Conservation (phyloP, 2,113 vertebrate genomes). For the Oceanodroma tethys region DNA sequence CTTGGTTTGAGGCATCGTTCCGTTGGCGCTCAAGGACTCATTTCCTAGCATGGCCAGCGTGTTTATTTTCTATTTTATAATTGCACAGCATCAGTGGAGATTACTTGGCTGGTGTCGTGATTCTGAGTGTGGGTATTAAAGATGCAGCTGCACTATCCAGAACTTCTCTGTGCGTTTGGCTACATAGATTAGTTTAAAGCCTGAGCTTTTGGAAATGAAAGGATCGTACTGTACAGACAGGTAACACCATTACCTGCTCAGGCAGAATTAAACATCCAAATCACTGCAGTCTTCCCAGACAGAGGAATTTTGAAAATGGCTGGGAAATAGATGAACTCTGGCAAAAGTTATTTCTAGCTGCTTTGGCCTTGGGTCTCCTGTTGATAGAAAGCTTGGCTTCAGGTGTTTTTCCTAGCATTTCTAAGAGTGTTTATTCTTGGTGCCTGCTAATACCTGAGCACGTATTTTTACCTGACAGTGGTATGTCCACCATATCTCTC, state of each 20-base stretch:
- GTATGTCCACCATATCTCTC: not conserved
- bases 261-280: not conserved
- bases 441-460: not conserved
- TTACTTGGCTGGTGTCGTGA: not conserved
- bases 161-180: not conserved
- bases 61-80: not conserved
- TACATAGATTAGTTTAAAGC: not conserved
- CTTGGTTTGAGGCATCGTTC: not conserved
- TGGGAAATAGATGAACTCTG: not conserved
- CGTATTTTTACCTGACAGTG: not conserved
- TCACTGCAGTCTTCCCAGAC: not conserved
- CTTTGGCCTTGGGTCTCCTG: not conserved
- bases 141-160: not conserved
- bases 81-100: not conserved
- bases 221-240: not conserved
- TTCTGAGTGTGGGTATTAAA: not conserved
- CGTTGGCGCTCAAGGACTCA: not conserved
- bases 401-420: not conserved
- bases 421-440: not conserved
- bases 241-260: rapidly evolving
- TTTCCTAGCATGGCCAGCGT: not conserved
- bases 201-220: not conserved
- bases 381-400: not conserved
- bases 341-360: not conserved
- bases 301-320: not conserved